phyloP scores from a whole-genome alignment of 2,888 invertebrate species.

The Mimumesa dahlbomi region DNA sequence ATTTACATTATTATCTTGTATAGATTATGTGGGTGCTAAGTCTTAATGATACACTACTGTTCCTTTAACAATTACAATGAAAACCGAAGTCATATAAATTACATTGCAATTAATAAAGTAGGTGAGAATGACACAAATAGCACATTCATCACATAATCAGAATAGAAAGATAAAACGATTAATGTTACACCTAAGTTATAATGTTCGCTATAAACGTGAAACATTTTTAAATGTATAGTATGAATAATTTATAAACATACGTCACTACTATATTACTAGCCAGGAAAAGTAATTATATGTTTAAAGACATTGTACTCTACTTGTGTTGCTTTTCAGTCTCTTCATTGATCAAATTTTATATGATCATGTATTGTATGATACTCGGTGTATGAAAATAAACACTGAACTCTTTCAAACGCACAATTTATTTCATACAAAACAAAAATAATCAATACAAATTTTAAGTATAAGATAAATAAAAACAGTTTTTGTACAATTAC shows the following conservation, averaged over 20 bases:
- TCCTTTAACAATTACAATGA: conserved; percentile 7
- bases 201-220: no score
- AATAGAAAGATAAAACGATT: no score
- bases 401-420: background rate
- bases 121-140: no score
- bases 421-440: background rate
- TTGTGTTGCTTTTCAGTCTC: background rate
- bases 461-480: no score
- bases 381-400: conserved; percentile 36
- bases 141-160: no score
- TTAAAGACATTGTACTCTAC: no score
- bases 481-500: no score
- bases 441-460: background rate
- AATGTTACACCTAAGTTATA: no score
- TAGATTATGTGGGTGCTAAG: background rate
- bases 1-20: background rate
- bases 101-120: background rate
- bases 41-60: background rate
- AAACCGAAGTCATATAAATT: background rate
- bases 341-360: conserved; percentile 5
- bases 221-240: no score
- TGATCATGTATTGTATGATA: conserved; percentile 7
- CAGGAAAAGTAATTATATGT: no score
- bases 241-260: no score
- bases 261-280: no score